Evolutionary conservation across 1,140 invertebrate genomes (phyloP).

Genomic region (Scaptodrosophila lebanonensis): DNA sequence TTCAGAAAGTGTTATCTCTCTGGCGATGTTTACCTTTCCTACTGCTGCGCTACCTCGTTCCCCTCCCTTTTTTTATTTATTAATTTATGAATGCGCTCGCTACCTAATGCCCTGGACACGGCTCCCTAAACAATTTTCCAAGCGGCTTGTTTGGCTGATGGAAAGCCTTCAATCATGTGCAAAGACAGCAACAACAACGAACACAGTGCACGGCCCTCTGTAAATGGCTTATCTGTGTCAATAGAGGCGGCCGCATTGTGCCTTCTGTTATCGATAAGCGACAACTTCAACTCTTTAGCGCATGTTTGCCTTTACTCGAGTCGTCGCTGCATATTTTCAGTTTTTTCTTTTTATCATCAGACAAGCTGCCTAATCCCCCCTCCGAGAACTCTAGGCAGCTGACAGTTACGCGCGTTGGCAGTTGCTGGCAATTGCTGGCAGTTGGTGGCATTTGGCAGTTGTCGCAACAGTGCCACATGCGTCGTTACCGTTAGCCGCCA

Average conservation of each 20-base stretch:
- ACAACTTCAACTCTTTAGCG: slow-evolving; percentile 33
- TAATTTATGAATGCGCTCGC: slow-evolving; percentile 27
- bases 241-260: slow-evolving; percentile 23
- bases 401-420: slow-evolving; percentile 22
- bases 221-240: slow-evolving; percentile 59
- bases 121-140: background rate
- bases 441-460: too few species aligned
- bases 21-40: slow-evolving; percentile 33
- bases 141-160: slow-evolving; percentile 14
- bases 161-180: slow-evolving; percentile 60
- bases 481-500: slow-evolving; percentile 1
- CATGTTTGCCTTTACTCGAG: slow-evolving; percentile 13
- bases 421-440: too few species aligned
- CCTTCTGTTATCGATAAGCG: slow-evolving; percentile 49
- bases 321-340: too few species aligned
- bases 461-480: slow-evolving; percentile 36
- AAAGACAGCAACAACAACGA: too few species aligned
- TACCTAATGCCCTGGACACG: slow-evolving; percentile 6
- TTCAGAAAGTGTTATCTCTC: slow-evolving; percentile 54
- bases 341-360: slow-evolving; percentile 30
- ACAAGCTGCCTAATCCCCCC: too few species aligned
- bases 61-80: slow-evolving; percentile 19
- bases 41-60: slow-evolving; percentile 4
- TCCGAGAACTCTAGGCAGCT: slow-evolving; percentile 22
- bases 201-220: slow-evolving; percentile 16